These are phyloP conservation scores for Astur gentilis DNA, from an alignment of 2,113 vertebrate species.

Conservation along the genomic window DNA sequence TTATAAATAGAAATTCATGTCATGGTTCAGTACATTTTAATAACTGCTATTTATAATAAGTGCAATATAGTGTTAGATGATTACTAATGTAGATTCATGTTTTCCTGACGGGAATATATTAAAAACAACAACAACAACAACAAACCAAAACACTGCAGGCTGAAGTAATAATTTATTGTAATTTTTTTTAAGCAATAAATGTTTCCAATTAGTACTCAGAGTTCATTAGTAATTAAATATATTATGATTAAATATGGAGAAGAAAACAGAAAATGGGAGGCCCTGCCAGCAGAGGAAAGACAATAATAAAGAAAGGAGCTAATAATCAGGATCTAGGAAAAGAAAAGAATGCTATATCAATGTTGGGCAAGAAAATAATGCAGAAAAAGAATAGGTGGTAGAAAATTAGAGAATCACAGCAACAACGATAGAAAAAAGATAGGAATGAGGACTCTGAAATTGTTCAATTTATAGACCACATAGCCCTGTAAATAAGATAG, in stretches of 20 bases:
- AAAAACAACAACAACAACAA: not conserved
- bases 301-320: not conserved
- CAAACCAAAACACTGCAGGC: not conserved
- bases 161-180: not conserved
- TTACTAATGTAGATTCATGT: conserved; percentile 46
- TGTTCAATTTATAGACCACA: not conserved
- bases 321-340: not conserved
- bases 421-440: not conserved
- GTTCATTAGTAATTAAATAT: not conserved
- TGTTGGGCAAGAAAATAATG: not conserved
- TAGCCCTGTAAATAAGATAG: not conserved
- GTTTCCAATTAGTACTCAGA: not conserved
- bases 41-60: conserved; percentile 57
- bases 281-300: not conserved
- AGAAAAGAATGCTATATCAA: not conserved
- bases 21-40: conserved; percentile 62
- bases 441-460: not conserved
- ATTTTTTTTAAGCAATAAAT: not conserved
- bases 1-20: conserved; percentile 39
- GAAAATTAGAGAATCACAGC: not conserved
- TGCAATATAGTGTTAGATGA: not conserved
- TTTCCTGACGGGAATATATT: conserved; percentile 19
- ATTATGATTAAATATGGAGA: not conserved
- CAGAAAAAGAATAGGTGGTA: not conserved
- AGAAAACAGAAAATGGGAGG: not conserved